Evolutionary conservation across 2,888 invertebrate genomes (phyloP).

Genomic region (Calephelis perditalis): DNA sequence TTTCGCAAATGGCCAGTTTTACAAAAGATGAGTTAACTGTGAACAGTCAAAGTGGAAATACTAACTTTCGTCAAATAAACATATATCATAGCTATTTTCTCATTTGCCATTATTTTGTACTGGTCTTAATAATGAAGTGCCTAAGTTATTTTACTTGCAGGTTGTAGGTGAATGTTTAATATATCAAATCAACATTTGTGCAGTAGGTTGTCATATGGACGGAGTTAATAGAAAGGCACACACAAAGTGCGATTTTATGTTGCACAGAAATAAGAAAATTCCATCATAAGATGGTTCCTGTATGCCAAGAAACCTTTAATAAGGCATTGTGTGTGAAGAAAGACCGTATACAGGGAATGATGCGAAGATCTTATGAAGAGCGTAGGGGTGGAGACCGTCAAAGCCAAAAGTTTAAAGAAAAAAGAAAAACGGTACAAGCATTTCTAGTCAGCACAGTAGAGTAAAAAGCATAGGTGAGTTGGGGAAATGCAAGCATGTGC

Average conservation of each 20-base stretch:
- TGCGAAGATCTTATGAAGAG: constrained; percentile 14
- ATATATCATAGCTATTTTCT: too few species aligned
- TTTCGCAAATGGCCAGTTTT: too few species aligned
- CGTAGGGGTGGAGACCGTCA: constrained; percentile 12
- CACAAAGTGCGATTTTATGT: background rate
- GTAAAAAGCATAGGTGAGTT: too few species aligned
- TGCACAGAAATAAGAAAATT: background rate
- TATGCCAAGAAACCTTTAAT: background rate
- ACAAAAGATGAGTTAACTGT: too few species aligned
- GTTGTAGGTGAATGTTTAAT: constrained; percentile 4
- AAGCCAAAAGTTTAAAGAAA: constrained; percentile 13
- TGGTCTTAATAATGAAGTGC: too few species aligned
- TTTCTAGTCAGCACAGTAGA: too few species aligned
- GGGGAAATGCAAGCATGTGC: too few species aligned
- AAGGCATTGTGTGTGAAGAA: constrained; percentile 5
- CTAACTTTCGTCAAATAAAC: too few species aligned
- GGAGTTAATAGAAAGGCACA: constrained; percentile 1
- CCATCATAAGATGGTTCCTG: background rate
- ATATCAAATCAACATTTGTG: background rate
- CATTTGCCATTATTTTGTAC: too few species aligned
- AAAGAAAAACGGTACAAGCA: constrained; percentile 10
- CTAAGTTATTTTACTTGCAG: background rate
- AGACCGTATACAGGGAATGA: constrained; percentile 13
- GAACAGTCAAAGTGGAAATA: too few species aligned
- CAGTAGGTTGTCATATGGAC: background rate